Conservation (phyloP, 2,113 vertebrate species). For the Alexandromys fortis region DNA sequence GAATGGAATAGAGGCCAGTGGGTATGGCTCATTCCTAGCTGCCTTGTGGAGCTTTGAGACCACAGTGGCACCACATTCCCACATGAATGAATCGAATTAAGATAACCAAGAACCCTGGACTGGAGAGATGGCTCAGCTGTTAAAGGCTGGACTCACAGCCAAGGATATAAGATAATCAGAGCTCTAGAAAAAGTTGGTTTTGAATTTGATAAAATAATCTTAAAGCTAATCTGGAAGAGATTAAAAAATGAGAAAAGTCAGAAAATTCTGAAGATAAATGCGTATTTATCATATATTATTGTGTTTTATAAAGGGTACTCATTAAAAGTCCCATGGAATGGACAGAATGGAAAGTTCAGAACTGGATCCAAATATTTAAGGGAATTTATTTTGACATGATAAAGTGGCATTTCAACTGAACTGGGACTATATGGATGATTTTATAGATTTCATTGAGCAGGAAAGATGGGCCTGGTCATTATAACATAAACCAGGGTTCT, state of each 20-base stretch:
- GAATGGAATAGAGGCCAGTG: not conserved
- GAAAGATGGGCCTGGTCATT: not conserved
- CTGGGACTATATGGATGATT: constrained; percentile 20
- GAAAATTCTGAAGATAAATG: constrained; percentile 47
- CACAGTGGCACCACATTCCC: not conserved
- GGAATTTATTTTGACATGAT: constrained; percentile 22
- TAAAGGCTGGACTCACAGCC: not conserved
- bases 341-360: constrained; percentile 29
- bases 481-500: not conserved
- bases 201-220: constrained; percentile 51
- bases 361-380: constrained; percentile 39
- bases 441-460: not conserved
- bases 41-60: not conserved
- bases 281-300: constrained; percentile 54
- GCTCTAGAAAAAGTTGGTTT: not conserved
- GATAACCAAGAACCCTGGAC: not conserved
- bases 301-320: constrained; percentile 43
- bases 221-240: constrained; percentile 51
- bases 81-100: constrained; percentile 30
- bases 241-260: constrained; percentile 35
- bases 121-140: not conserved
- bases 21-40: not conserved
- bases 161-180: constrained; percentile 1
- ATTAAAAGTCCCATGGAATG: constrained; percentile 39
- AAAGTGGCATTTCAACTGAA: constrained; percentile 52